Conservation (phyloP, 2,797 vertebrate genomes). For the Acanthurus lineatus region DNA sequence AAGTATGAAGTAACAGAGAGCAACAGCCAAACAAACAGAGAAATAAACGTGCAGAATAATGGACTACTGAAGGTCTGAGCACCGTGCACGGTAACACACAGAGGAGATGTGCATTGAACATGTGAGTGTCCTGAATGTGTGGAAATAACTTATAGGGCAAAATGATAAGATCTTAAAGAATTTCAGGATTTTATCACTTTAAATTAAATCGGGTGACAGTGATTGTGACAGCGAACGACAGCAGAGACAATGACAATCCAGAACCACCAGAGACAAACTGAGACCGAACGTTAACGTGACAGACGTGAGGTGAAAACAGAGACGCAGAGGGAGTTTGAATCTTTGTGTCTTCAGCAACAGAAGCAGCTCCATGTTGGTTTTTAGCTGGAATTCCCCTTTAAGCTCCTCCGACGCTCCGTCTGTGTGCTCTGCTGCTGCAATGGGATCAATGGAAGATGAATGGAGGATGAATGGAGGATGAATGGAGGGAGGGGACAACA, state of each 20-base stretch:
- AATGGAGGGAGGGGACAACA: conserved; percentile 75
- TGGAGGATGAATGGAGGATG: conserved; percentile 50
- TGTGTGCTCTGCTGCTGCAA: conserved; percentile 49
- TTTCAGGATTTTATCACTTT: neutral
- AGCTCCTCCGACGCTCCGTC: conserved; percentile 38
- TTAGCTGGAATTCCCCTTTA: conserved; percentile 73
- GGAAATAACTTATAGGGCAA: neutral
- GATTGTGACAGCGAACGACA: too few species aligned
- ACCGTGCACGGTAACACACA: too few species aligned
- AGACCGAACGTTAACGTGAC: neutral
- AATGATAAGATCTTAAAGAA: too few species aligned
- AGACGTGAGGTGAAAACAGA: neutral
- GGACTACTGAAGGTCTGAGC: neutral
- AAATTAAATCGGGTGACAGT: too few species aligned
- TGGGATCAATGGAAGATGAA: conserved; percentile 55
- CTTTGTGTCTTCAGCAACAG: conserved; percentile 3
- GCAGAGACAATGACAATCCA: neutral
- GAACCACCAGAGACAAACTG: neutral
- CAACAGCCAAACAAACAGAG: too few species aligned
- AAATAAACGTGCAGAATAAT: neutral
- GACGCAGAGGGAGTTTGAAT: neutral
- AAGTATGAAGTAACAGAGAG: neutral
- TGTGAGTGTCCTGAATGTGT: neutral
- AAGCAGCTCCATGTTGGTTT: neutral
- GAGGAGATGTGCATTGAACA: neutral